A percentile compares a stretch with the other conserved stretches of the same genome.
phyloP scores from a whole-genome alignment of 1,140 invertebrate species.

The Ruditapes philippinarum region DNA sequence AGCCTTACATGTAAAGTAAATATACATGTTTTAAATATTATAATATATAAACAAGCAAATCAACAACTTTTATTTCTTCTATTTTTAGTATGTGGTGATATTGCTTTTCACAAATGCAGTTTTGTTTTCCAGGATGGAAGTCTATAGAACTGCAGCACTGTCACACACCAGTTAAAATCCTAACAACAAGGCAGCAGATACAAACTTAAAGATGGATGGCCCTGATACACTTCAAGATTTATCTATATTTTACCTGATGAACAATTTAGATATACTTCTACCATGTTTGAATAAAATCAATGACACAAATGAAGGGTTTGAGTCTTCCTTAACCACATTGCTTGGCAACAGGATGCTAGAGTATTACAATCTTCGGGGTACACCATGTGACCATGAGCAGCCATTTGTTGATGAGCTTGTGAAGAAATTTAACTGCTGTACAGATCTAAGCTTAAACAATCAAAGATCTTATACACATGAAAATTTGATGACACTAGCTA shows the following conservation, averaged over 20 bases:
- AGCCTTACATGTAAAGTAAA: too few relatives aligned
- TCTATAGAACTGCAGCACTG: too few relatives aligned
- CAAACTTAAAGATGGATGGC: too few relatives aligned
- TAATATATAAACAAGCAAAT: too few relatives aligned
- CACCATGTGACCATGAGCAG: background rate
- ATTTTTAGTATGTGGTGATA: too few relatives aligned
- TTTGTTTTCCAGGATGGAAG: too few relatives aligned
- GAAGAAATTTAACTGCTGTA: background rate
- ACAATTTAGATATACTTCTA: slow-evolving; percentile 35
- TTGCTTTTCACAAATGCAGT: too few relatives aligned
- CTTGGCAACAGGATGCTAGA: slow-evolving; percentile 21
- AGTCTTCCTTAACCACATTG: background rate
- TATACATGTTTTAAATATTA: too few relatives aligned
- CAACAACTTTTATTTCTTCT: too few relatives aligned
- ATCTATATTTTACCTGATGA: slow-evolving; percentile 44
- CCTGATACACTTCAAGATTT: slow-evolving; percentile 45
- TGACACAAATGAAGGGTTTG: background rate
- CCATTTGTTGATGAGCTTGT: slow-evolving; percentile 13
- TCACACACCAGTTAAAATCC: too few relatives aligned
- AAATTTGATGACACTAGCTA: background rate
- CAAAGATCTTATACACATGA: background rate
- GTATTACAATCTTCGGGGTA: slow-evolving; percentile 5
- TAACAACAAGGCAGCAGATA: too few relatives aligned
- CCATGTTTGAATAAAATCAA: background rate
- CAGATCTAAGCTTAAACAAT: background rate